Base-by-base conservation (phyloP, 1,140 invertebrate species). In the Dendrolimus punctatus region DNA sequence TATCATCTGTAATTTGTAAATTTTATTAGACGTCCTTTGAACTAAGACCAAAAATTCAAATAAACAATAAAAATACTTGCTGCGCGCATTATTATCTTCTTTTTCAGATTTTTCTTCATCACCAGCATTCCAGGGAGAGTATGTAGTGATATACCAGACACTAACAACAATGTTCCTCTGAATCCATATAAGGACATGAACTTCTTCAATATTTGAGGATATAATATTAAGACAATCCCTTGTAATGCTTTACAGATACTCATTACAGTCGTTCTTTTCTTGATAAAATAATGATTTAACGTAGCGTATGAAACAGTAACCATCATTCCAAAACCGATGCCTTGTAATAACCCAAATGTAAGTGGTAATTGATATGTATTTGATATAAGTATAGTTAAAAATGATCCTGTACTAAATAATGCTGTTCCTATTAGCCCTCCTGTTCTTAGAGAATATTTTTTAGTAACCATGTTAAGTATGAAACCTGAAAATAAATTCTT, bases 111-210 rank as follows among this genome's bases (percentile, higher is more conserved):
- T 0, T 91, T 91, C 65, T 90, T 91, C 69, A 94, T 89, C 4
- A 91, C 68, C 5, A 90, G 62, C 59, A 91, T 89, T 6, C 90
- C 92, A n/a, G 91, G 77, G 5, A 94, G 65, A 0, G 88, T 87
- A 63, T 94, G 89, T 0, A 91, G 76, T 44, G 90, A 90, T 39
- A 94, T 76, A 8, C 87, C 91, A 46, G 75, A 69, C 48, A 84
- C 60, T 5, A 90, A 86, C 0, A 94, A 68, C 7, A 94, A 78
- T 0, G 91, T 77, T 53, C 90, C 90, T 67, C 90, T 80, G 57
- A 90, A 92, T n/a, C 91, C 91, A 54, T 90, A 92, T 39, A 74
- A 58, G 2, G 81, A 66, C 60, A 92, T 68, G 41, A 89, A 76
- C 43, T 77, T 69, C 62, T 88, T 88, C 49, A 90, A 74, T 0